Evolutionary conservation across 1,140 invertebrate genomes (phyloP).

Genomic region (Mizuhopecten yessoensis): DNA sequence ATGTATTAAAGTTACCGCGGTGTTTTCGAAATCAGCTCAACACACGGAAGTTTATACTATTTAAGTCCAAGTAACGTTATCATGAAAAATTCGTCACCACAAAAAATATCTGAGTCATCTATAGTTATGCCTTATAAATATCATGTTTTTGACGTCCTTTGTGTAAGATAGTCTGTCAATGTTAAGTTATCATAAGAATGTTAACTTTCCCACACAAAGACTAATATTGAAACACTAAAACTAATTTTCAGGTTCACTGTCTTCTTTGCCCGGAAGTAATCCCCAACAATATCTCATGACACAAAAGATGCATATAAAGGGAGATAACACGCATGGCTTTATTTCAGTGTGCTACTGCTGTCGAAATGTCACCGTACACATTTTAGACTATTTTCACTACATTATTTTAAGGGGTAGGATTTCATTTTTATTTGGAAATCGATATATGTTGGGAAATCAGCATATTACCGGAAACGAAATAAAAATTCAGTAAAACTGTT

Average conservation of each 20-base stretch:
- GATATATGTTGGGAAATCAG: too few relatives aligned
- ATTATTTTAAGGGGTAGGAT: too few relatives aligned
- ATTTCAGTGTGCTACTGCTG: not conserved
- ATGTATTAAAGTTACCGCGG: not conserved
- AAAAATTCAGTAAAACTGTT: too few relatives aligned
- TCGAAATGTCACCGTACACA: too few relatives aligned
- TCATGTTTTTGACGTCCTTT: not conserved
- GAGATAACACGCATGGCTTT: not conserved
- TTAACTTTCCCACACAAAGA: not conserved
- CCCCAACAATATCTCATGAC: conserved; percentile 3
- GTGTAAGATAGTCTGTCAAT: not conserved
- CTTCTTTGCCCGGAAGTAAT: not conserved
- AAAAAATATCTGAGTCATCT: not conserved
- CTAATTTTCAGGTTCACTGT: not conserved
- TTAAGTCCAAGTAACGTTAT: not conserved
- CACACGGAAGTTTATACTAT: not conserved
- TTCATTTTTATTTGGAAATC: too few relatives aligned
- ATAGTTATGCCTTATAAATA: not conserved
- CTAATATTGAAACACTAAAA: not conserved
- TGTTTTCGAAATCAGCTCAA: not conserved
- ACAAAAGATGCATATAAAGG: not conserved
- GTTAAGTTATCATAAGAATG: too few relatives aligned
- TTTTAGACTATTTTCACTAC: too few relatives aligned
- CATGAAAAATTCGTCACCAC: not conserved
- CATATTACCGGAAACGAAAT: too few relatives aligned